These are phyloP conservation scores for Zenarchopterus dispar DNA, from an alignment of 2,797 vertebrate genomes.

Conservation along the genomic window DNA sequence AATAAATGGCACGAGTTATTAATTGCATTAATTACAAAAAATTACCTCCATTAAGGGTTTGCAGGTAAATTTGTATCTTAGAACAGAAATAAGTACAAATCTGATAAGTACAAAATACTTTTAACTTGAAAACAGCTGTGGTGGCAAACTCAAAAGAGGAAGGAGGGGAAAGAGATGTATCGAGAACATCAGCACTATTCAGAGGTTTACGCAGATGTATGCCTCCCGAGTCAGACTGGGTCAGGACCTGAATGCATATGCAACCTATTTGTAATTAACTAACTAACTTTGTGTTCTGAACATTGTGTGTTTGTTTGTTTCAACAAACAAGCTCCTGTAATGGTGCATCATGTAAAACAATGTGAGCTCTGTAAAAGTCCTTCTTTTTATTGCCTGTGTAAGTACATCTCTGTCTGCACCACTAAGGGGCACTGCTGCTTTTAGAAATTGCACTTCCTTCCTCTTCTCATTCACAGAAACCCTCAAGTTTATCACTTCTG, in stretches of 20 bases:
- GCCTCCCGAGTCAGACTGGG: slow-evolving; percentile 28
- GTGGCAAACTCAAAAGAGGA: too few relatives aligned
- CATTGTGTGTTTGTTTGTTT: slow-evolving; percentile 10
- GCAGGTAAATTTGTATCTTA: too few relatives aligned
- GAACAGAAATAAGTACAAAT: too few relatives aligned
- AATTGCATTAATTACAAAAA: too few relatives aligned
- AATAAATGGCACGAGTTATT: too few relatives aligned
- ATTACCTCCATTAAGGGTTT: too few relatives aligned
- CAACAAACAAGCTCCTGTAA: slow-evolving; percentile 1
- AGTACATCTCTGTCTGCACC: slow-evolving; percentile 34
- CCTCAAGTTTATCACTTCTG: slow-evolving; percentile 1
- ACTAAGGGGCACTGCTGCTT: slow-evolving; percentile 60
- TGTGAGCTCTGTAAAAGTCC: background rate
- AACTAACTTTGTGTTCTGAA: slow-evolving; percentile 20
- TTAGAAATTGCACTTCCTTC: slow-evolving; percentile 28
- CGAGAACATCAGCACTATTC: background rate
- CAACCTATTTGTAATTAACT: slow-evolving; percentile 47
- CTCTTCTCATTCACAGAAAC: slow-evolving; percentile 5
- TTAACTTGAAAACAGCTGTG: too few relatives aligned
- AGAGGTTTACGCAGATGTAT: background rate
- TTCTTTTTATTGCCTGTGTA: background rate
- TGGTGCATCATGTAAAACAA: background rate
- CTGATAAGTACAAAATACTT: too few relatives aligned
- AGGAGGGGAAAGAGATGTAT: background rate
- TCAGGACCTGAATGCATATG: slow-evolving; percentile 58